These are phyloP conservation scores for Paralichthys olivaceus DNA, from an alignment of 2,113 vertebrate species.

Conservation along the genomic window DNA sequence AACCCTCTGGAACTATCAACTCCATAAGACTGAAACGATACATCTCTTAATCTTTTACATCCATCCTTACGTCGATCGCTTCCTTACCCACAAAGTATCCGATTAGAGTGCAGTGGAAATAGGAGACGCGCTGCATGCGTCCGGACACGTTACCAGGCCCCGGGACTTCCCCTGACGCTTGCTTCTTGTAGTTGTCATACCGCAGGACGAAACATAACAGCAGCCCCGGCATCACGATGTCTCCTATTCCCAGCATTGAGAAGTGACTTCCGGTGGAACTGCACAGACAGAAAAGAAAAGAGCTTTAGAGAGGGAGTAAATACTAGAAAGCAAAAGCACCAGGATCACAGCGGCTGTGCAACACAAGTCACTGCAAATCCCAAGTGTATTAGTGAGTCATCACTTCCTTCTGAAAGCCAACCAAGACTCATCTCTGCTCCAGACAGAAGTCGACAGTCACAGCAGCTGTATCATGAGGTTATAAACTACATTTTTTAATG, in stretches of 20 bases:
- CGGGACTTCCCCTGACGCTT: conserved; percentile 89
- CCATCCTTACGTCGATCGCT: neutral
- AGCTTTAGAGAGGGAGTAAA: neutral
- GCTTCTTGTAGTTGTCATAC: conserved; percentile 99
- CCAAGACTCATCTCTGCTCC: too few relatives aligned
- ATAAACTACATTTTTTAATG: neutral
- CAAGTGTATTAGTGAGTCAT: neutral
- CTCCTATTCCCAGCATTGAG: conserved; percentile 98
- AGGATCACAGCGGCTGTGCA: neutral
- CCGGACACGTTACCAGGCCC: conserved; percentile 91
- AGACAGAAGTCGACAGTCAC: neutral
- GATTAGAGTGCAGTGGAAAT: conserved; percentile 99
- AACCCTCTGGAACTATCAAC: neutral
- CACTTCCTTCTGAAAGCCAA: neutral
- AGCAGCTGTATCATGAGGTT: neutral
- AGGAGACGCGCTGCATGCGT: conserved; percentile 98
- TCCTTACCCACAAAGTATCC: conserved; percentile 98
- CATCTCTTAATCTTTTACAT: conserved; percentile 13
- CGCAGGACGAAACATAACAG: conserved; percentile 98
- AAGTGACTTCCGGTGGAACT: conserved; percentile 99
- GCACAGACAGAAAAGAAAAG: conserved; percentile 10
- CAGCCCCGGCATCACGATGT: conserved; percentile 98
- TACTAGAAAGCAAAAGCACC: neutral
- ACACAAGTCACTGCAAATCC: neutral
- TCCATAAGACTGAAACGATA: neutral